Conservation (phyloP, 2,113 vertebrate species). For the Leptodactylus fuscus region DNA sequence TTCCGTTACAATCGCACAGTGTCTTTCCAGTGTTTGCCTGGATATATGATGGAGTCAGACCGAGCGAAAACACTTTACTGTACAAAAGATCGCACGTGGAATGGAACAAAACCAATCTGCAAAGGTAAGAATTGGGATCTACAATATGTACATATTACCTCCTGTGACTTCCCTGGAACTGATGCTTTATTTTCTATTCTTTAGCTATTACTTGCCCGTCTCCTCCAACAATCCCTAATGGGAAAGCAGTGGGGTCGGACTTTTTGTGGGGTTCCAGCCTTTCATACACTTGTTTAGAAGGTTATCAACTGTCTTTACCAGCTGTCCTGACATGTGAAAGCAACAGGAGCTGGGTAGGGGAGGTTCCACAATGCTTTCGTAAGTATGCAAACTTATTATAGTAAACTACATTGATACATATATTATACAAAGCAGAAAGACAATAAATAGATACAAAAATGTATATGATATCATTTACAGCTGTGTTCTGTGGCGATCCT, state of each 20-base stretch:
- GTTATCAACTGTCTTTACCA: conserved; percentile 94
- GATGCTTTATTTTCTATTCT: neutral
- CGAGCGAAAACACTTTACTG: conserved; percentile 86
- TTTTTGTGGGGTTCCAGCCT: conserved; percentile 94
- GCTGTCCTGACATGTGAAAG: conserved; percentile 93
- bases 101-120: conserved; percentile 89
- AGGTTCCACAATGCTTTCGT: conserved; percentile 97
- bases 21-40: conserved; percentile 88
- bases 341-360: conserved; percentile 91
- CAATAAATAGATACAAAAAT: neutral
- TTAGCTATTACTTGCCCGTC: conserved; percentile 88
- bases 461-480: conserved; percentile 68
- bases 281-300: conserved; percentile 92
- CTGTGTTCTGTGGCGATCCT: conserved; percentile 96
- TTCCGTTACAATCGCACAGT: conserved; percentile 87
- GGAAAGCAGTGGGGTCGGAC: conserved; percentile 89
- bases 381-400: conserved; percentile 69
- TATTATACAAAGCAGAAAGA: neutral
- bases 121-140: conserved; percentile 78
- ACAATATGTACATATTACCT: neutral
- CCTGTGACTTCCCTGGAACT: neutral
- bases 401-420: neutral
- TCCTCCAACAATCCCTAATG: conserved; percentile 87
- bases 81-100: conserved; percentile 97
- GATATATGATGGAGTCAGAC: conserved; percentile 91